Evolutionary conservation across 2,888 invertebrate species (phyloP).

Genomic region (Cephonodes hylas): DNA sequence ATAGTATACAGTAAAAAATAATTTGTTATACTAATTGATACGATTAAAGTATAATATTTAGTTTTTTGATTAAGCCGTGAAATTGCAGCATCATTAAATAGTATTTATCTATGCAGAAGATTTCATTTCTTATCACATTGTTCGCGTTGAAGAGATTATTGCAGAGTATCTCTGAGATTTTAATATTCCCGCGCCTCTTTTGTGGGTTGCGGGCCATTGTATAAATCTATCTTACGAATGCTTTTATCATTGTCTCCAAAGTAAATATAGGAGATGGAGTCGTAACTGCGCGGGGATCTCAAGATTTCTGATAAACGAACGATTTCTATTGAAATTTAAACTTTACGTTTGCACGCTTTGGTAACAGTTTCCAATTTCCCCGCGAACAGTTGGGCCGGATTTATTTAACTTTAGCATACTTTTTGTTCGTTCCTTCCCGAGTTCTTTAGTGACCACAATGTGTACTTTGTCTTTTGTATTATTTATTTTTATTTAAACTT

Average conservation of each 20-base stretch:
- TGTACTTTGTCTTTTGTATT: not conserved
- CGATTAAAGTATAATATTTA: not conserved
- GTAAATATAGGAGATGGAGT: slow-evolving; percentile 41
- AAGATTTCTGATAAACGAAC: slow-evolving; percentile 27
- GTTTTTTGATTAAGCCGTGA: not conserved
- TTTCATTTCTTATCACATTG: not conserved
- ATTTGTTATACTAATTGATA: no score
- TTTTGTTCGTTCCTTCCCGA: not conserved
- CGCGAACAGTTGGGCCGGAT: not conserved
- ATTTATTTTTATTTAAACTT: not conserved
- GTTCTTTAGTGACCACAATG: not conserved
- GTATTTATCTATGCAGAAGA: not conserved
- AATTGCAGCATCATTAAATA: not conserved
- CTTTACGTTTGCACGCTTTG: slow-evolving; percentile 19
- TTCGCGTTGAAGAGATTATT: slow-evolving; percentile 1
- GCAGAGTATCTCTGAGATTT: slow-evolving; percentile 28
- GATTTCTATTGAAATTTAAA: slow-evolving; percentile 30
- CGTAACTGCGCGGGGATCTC: slow-evolving; percentile 14
- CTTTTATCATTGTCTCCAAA: slow-evolving; percentile 58
- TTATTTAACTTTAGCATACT: not conserved
- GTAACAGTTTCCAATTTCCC: not conserved
- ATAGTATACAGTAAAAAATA: no score
- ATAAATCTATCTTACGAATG: slow-evolving; percentile 48
- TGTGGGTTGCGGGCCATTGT: slow-evolving; percentile 48
- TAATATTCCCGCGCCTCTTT: slow-evolving; percentile 45